Conservation (phyloP, 2,113 vertebrate genomes). For the Paratilapia polleni region DNA sequence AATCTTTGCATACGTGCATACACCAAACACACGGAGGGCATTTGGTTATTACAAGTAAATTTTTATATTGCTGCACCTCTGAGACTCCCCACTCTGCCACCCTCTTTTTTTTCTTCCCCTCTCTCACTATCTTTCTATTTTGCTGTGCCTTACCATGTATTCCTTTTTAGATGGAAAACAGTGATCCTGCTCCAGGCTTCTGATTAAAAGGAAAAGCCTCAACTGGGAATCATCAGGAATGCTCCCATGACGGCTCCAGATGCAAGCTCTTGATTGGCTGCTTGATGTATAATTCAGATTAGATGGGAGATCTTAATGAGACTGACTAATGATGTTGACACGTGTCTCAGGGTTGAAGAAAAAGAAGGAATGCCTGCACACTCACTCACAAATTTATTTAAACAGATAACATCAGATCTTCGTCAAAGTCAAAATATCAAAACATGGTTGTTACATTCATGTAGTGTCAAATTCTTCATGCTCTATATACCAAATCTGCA, state of each 20-base stretch:
- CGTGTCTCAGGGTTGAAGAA: constrained; percentile 42
- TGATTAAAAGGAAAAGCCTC: constrained; percentile 70
- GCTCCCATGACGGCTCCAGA: constrained; percentile 58
- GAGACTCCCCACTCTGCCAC: constrained; percentile 22
- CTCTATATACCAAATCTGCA: neutral
- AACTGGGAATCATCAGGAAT: constrained; percentile 60
- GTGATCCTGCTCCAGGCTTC: constrained; percentile 56
- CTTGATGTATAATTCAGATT: constrained; percentile 79
- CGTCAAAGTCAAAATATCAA: neutral
- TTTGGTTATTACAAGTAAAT: constrained; percentile 5
- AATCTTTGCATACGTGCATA: neutral
- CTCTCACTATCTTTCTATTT: neutral
- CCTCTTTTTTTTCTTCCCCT: neutral
- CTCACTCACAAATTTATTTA: constrained; percentile 21
- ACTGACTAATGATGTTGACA: constrained; percentile 74
- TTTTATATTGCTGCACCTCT: constrained; percentile 6
- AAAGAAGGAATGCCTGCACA: constrained; percentile 9
- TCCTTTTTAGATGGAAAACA: constrained; percentile 44
- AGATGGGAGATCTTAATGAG: constrained; percentile 68
- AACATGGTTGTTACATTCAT: neutral
- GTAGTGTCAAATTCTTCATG: neutral
- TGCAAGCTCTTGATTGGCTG: constrained; percentile 69
- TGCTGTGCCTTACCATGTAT: constrained; percentile 16
- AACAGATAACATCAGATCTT: neutral
- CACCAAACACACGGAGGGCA: neutral